A percentile compares a stretch with the other conserved stretches of the same genome.
Conservation (phyloP, 2,797 vertebrate genomes). For the Phoxinus dragarum region DNA sequence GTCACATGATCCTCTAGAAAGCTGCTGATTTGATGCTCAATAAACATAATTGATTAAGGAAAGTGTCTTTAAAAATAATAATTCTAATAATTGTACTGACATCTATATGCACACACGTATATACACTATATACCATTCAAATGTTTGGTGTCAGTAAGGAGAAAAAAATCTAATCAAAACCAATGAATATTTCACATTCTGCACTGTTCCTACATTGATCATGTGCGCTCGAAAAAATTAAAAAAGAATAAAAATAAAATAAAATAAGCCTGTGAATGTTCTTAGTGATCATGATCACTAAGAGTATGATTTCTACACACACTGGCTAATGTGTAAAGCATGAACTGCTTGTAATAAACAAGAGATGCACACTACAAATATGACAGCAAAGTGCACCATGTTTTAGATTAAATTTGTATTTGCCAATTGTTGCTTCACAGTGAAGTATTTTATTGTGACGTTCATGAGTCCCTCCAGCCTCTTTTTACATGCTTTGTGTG, state of each 20-base stretch:
- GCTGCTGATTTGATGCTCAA: not conserved
- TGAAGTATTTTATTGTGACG: slow-evolving; percentile 4
- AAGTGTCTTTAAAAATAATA: too few species aligned
- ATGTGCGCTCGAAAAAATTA: too few species aligned
- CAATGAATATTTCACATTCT: too few species aligned
- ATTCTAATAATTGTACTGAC: not conserved
- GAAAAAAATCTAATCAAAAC: too few species aligned
- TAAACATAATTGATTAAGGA: not conserved
- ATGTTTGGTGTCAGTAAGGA: too few species aligned
- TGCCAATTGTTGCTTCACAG: not conserved
- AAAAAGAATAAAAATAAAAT: too few species aligned
- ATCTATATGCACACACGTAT: too few species aligned
- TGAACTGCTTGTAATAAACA: not conserved
- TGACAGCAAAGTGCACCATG: not conserved
- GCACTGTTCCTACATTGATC: too few species aligned
- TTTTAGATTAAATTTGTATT: slow-evolving; percentile 13
- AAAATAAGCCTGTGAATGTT: too few species aligned
- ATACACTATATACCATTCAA: too few species aligned
- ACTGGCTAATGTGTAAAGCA: not conserved
- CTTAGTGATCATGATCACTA: too few species aligned
- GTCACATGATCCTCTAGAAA: not conserved
- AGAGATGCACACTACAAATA: not conserved
- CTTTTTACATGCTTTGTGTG: not conserved
- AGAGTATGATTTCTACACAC: not conserved
- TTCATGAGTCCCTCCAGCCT: not conserved